Evolutionary conservation across 2,797 vertebrate species (phyloP).

Genomic region (Myotis vivesi): DNA sequence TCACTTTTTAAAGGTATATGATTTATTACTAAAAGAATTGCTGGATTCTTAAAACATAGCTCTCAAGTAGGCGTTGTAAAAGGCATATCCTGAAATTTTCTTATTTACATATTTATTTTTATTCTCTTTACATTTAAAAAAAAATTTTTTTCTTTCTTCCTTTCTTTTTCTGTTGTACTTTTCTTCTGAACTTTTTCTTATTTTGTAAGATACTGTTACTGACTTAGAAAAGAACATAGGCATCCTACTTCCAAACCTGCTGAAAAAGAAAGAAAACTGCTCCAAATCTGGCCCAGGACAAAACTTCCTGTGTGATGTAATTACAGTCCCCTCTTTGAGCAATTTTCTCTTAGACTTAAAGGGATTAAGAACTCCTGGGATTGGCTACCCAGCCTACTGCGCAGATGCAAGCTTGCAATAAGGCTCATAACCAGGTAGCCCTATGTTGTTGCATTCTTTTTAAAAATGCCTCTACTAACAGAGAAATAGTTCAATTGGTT

Average conservation of each 20-base stretch:
- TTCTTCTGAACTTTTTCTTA: neutral
- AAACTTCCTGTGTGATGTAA: neutral
- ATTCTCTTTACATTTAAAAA: neutral
- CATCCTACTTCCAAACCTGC: neutral
- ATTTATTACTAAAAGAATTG: neutral
- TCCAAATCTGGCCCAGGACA: neutral
- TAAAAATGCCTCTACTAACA: neutral
- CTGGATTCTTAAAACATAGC: neutral
- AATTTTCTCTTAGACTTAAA: neutral
- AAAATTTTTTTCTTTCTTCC: neutral
- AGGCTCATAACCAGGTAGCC: neutral
- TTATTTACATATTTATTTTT: neutral
- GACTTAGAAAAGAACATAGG: neutral
- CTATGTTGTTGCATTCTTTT: neutral
- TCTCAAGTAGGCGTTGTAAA: neutral
- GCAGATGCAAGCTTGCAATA: neutral
- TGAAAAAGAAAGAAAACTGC: neutral
- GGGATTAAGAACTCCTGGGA: neutral
- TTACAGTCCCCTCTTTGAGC: neutral
- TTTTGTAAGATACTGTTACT: neutral
- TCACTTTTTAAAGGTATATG: neutral
- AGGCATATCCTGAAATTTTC: neutral
- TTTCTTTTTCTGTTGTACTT: neutral
- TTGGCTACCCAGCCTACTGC: neutral
- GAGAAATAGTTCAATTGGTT: neutral